Evolutionary conservation across 1,140 invertebrate genomes (phyloP).

Genomic region (Diprion similis): DNA sequence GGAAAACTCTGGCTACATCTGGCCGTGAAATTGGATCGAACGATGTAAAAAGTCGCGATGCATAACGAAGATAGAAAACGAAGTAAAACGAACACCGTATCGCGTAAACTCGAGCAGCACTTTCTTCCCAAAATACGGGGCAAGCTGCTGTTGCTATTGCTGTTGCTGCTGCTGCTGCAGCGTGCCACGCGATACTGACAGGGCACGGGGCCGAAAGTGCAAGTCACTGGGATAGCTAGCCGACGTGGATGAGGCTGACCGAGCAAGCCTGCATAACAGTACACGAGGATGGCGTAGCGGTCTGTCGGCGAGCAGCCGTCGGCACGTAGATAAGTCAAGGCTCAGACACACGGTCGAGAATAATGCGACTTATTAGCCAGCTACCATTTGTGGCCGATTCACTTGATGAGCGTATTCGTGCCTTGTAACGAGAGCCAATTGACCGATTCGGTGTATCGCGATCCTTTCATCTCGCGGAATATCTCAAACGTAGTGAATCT

Average conservation of each 20-base stretch:
- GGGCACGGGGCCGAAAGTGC: too few species aligned
- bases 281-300: too few species aligned
- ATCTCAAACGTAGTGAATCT: background rate
- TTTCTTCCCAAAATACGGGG: too few species aligned
- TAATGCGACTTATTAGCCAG: constrained; percentile 41
- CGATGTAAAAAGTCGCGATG: constrained; percentile 8
- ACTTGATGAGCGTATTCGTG: constrained; percentile 30
- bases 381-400: constrained; percentile 38
- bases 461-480: background rate
- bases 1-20: constrained; percentile 18
- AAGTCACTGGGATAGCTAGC: background rate
- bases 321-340: background rate
- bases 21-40: constrained; percentile 8
- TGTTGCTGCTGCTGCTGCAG: too few species aligned
- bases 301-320: background rate
- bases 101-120: too few species aligned
- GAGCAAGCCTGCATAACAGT: background rate
- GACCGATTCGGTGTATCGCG: constrained; percentile 17
- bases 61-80: background rate
- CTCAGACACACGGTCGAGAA: constrained; percentile 22
- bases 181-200: too few species aligned
- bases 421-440: constrained; percentile 30
- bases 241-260: background rate
- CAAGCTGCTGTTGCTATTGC: too few species aligned
- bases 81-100: too few species aligned